Base-by-base conservation (phyloP, 2,888 invertebrate species). In the Athrips mouffetella region DNA sequence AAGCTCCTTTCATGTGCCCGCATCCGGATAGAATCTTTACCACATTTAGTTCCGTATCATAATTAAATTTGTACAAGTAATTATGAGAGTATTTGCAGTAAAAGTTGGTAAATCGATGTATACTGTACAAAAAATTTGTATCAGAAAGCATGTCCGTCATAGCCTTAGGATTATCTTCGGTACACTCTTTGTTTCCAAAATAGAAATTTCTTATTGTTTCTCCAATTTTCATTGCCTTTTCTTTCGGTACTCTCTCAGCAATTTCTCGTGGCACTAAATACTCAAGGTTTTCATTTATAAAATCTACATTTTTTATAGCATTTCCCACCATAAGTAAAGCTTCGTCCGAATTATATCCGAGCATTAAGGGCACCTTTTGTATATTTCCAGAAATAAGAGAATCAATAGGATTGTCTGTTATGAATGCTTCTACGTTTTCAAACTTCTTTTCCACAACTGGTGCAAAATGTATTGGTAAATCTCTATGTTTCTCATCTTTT, bases 381-480 rank as follows among this genome's bases (percentile, higher is more conserved):
- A 62, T 37, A 47, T 62, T 62, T 1, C 65, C 65, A 3, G 57
- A 47, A 18, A 62, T 37, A 10, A 76, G 15, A 41, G 63, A 44
- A 20, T 70, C 57, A n/a, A 62, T 29, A 1, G 71, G 68, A 0
- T 62, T 51, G 49, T 68, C 62, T 2, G 55, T 57, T 20, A 76
- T 20, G 46, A 75, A 76, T 0, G 65, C 46, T 49, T 71, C 60
- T 1, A 53, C 57, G 39, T 62, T 46, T 0, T 52, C 45, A 51
- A 71, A 70, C 18, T 50, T 52, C 49, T 69, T 73, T 50, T 78
- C 78, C 3, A 75, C 56, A 5, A 72, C 70, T 0, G 76, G 76
- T 7, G 53, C 54, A 48, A 73, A 74, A 39, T 66, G 61, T 16
- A 67, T 58, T 0, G 70, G 67, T 3, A 71, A 40, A 1, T 67